A percentile compares a stretch with the other conserved stretches of the same genome.
phyloP scores from a whole-genome alignment of 1,140 invertebrate genomes.

The Tachypleus tridentatus region DNA sequence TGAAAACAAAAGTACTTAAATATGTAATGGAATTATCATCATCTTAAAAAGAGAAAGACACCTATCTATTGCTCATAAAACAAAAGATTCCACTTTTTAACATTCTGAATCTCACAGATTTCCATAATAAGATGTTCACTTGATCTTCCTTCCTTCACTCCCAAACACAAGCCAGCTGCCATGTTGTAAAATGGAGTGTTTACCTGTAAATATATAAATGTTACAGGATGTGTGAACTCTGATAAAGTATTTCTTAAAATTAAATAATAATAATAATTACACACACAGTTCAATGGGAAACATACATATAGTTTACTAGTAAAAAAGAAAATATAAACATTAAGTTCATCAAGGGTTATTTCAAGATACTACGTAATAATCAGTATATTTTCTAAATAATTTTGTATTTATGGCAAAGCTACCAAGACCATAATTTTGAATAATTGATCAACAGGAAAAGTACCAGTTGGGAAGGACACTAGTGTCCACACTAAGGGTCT shows the following conservation, averaged over 20 bases:
- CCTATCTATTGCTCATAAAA: too few relatives aligned
- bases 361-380: slow-evolving; percentile 4
- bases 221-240: slow-evolving; percentile 1
- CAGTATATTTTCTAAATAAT: neutral
- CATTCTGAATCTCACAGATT: slow-evolving; percentile 25
- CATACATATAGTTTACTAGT: neutral
- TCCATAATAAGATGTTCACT: slow-evolving; percentile 26
- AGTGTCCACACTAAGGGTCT: too few relatives aligned
- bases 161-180: slow-evolving; percentile 69
- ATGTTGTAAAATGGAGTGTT: slow-evolving; percentile 68
- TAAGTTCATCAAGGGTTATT: neutral
- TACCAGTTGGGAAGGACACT: too few relatives aligned
- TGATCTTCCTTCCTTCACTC: slow-evolving; percentile 24
- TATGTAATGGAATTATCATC: too few relatives aligned
- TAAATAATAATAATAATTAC: neutral
- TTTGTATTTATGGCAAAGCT: neutral
- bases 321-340: neutral
- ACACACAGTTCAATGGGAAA: neutral
- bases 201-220: slow-evolving; percentile 36
- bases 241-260: neutral
- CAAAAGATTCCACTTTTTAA: slow-evolving; percentile 20
- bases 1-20: too few relatives aligned
- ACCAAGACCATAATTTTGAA: too few relatives aligned
- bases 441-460: too few relatives aligned
- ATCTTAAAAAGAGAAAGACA: too few relatives aligned